Evolutionary conservation across 2,888 invertebrate species (phyloP), one percentile per base, ranked within the genome.

Genomic region (Pollenia angustigena): DNA sequence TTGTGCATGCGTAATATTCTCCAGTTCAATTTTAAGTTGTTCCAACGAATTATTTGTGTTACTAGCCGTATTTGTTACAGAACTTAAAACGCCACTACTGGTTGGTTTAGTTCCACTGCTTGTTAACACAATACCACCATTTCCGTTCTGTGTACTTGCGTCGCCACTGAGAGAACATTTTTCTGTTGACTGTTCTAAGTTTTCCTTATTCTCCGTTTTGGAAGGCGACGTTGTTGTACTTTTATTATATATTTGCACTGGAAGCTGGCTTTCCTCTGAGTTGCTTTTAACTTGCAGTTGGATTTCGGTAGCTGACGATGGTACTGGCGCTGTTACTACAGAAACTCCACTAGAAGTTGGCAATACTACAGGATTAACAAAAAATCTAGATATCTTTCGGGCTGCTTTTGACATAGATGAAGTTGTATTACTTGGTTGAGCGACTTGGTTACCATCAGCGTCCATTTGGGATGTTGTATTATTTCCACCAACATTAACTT

Each of bases 341-440:
- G 42, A 62, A 44, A 64, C 3, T 90, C 95, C 96, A 42, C 80
- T 87, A 44, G 72, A 88, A 2, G 82, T 81, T 9, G 89, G 81
- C 14, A 89, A 76, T 48, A 96, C 94, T 1, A 97, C 97, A 32
- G 97, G 97, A 92, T 97, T 97, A 89, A 97, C 97, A 91, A 97
- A 94, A 93, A 97, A 97, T 81, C 97, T 94, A 46, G 97, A 97
- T 90, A 97, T 96, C 92, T 97, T 97, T 84, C 97, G 94, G 56
- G 94, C 94, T 68, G 95, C 95, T 89, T 95, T 95, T 10, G 94
- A 93, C 12, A 23, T 12, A 40, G 48, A n/a, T 2, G 9, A n/a
- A 12, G 11, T n/a, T 9, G 71, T n/a, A 46, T 16, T 42, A 6
- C 32, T 76, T 44, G 52, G 9, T 10, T 74, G 46, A 71, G 12